A percentile compares a stretch with the other conserved stretches of the same genome.
phyloP scores from a whole-genome alignment of 2,113 vertebrate genomes.

The Serinus canaria region DNA sequence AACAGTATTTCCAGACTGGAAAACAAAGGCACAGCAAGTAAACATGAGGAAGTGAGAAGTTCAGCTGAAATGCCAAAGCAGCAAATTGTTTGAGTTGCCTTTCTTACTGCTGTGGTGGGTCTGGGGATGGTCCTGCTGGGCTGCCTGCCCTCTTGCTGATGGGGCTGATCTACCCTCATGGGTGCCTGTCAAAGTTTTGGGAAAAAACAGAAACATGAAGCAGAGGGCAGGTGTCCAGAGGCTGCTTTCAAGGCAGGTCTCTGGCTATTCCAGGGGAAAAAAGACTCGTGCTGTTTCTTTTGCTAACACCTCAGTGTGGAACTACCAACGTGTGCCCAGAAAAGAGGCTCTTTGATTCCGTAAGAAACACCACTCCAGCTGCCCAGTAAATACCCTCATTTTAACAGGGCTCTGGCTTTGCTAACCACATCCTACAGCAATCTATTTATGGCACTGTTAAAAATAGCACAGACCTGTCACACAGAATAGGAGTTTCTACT shows the following conservation, averaged over 20 bases:
- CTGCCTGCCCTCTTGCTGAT: not conserved
- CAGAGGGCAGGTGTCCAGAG: not conserved
- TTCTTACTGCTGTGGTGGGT: not conserved
- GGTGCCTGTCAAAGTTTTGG: not conserved
- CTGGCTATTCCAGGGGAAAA: not conserved
- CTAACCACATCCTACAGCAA: not conserved
- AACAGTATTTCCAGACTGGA: not conserved
- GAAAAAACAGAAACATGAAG: not conserved
- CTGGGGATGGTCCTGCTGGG: not conserved
- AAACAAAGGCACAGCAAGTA: conserved; percentile 50
- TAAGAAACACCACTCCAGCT: not conserved
- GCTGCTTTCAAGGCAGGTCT: not conserved
- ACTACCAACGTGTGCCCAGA: fast-evolving
- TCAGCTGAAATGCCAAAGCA: conserved; percentile 22
- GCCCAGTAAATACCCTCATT: not conserved
- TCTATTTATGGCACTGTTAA: not conserved
- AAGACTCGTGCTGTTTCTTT: not conserved
- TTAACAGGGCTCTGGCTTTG: not conserved
- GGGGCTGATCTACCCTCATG: not conserved
- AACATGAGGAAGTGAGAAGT: conserved; percentile 11
- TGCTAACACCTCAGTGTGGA: not conserved
- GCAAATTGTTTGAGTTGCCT: not conserved
- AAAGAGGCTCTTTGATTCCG: not conserved
- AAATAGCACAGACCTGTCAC: not conserved
- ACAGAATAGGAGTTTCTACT: not conserved